Conservation (phyloP, 2,888 invertebrate genomes). For the Pocota personata region DNA sequence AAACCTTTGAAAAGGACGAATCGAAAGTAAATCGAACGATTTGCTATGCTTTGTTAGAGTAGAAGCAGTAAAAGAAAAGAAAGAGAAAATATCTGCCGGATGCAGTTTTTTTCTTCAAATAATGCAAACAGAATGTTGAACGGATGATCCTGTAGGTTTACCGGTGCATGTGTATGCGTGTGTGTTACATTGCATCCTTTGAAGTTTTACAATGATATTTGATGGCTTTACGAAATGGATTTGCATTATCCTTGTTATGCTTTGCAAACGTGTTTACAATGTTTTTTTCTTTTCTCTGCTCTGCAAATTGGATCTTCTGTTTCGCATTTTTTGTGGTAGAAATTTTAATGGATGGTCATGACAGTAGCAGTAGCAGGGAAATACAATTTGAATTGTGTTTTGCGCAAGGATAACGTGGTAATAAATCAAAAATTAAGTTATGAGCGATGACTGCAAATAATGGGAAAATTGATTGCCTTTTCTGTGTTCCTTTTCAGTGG, state of each 20-base stretch:
- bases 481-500: background rate
- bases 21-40: constrained; percentile 29
- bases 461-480: background rate
- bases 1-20: constrained; percentile 2
- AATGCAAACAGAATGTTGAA: constrained; percentile 32
- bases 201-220: constrained; percentile 32
- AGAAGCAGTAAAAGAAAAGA: background rate
- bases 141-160: constrained; percentile 28
- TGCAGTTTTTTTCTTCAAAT: constrained; percentile 25
- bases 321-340: background rate
- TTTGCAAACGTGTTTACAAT: constrained; percentile 21
- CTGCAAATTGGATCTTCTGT: constrained; percentile 7
- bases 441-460: constrained; percentile 4
- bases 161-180: background rate
- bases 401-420: constrained; percentile 4
- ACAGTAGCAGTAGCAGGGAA: background rate
- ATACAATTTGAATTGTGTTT: constrained; percentile 24
- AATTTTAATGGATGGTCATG: constrained; percentile 9
- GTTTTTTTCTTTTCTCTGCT: background rate
- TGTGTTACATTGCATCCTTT: background rate
- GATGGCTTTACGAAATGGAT: constrained; percentile 55
- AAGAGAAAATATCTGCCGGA: constrained; percentile 19
- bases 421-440: constrained; percentile 34
- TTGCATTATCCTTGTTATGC: constrained; percentile 65
- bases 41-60: constrained; percentile 26